Base-by-base conservation (phyloP, 2,113 vertebrate genomes). In the Ammospiza caudacuta region DNA sequence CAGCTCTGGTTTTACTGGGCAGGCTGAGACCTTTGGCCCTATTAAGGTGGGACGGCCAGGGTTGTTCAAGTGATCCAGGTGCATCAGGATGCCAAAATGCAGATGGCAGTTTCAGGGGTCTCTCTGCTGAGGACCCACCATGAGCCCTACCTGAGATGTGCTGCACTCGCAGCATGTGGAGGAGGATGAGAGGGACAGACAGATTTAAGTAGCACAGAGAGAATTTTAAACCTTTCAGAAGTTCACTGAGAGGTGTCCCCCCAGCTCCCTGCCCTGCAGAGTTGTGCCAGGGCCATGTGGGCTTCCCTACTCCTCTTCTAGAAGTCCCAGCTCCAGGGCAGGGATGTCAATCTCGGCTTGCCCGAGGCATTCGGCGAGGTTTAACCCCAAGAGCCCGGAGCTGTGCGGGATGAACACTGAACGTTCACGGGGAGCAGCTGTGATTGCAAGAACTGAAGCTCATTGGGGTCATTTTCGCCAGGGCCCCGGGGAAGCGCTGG, bases 381-480 rank as follows among this genome's bases (percentile, higher is more conserved):
- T 67, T 25, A 75, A 47, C 51, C 62, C 43, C 2, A 8, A 57
- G 55, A 63, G 63, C 67, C 66, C 12, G 25, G 67, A 61, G 82
- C 27, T 68, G 6, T 9, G 37, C 6, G 4, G 4, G 15, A 69
- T 51, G 39, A 63, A 24, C 7, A 23, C 87, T 83, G 62, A 86
- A 86, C 31, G 2, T 44, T 76, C 57, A 6, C 0, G 2, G 62
- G 88, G 82, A 81, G 82, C 96, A 96, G 90, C 90, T 97, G 90
- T 7, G 52, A 15, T 3, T 46, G 28, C 61, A 8, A 83, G 68
- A 92, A 28, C 39, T 54, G 51, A 37, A 59, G 72, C 66, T 93
- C 79, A 17, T 6, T 9, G 64, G 90, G 96, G 92, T 97, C 90
- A 61, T 80, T 69, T 87, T 90, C 79, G 59, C 35, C 31, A 15